Percentiles rank a stretch among this genome's conserved stretches.
These are phyloP conservation scores for Danio choprae DNA, from an alignment of 2,797 vertebrate genomes.

Conservation along the genomic window DNA sequence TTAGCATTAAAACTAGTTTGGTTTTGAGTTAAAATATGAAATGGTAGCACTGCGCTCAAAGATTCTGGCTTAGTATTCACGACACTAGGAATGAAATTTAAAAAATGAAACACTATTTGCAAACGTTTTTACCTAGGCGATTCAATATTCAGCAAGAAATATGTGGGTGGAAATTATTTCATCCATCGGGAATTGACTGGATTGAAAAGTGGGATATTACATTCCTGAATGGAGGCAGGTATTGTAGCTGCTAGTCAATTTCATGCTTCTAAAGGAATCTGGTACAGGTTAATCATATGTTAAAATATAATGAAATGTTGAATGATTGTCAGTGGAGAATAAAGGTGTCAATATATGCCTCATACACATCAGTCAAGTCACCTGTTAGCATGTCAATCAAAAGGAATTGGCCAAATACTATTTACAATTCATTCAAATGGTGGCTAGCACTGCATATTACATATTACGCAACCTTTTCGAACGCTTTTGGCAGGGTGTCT, in stretches of 20 bases:
- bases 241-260: background rate
- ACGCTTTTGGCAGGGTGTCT: too few species aligned
- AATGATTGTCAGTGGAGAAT: background rate
- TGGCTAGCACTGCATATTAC: too few species aligned
- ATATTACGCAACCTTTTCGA: too few species aligned
- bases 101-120: background rate
- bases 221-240: too few species aligned
- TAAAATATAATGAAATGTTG: background rate
- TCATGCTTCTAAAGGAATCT: background rate
- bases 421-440: too few species aligned
- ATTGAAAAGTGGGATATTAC: background rate
- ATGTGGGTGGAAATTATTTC: background rate
- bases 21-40: constrained; percentile 28
- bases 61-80: background rate
- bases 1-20: background rate
- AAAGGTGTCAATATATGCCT: too few species aligned
- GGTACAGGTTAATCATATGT: background rate
- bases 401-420: too few species aligned
- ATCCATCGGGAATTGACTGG: background rate
- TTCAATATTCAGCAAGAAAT: background rate
- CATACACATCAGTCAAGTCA: too few species aligned
- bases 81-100: background rate
- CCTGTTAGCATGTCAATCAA: too few species aligned
- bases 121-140: background rate
- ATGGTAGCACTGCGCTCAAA: background rate